Evolutionary conservation across 2,113 vertebrate species (phyloP).

Genomic region (Bubo scandiacus): DNA sequence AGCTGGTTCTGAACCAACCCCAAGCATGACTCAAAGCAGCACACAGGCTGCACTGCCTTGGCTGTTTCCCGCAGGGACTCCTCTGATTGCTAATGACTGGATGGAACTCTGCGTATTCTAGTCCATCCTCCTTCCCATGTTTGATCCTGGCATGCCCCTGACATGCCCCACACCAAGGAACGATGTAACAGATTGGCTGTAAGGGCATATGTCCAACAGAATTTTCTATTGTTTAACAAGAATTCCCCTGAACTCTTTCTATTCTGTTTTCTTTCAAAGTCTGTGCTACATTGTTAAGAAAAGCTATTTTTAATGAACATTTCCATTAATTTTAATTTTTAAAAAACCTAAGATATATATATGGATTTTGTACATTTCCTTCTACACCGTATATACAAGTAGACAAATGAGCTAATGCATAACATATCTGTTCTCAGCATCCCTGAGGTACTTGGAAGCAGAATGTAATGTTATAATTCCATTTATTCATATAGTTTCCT

Average conservation of each 20-base stretch:
- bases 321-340: neutral
- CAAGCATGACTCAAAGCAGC: neutral
- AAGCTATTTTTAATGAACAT: neutral
- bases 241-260: neutral
- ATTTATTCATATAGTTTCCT: neutral
- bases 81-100: neutral
- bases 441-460: neutral
- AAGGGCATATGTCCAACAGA: neutral
- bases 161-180: neutral
- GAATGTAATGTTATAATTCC: neutral
- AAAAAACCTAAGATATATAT: neutral
- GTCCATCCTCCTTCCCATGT: neutral
- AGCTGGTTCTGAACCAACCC: neutral
- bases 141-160: neutral
- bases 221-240: neutral
- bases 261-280: neutral
- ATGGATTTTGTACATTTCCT: neutral
- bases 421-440: neutral
- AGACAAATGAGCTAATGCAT: neutral
- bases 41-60: fast-evolving
- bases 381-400: neutral
- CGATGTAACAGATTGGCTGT: neutral
- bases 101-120: neutral
- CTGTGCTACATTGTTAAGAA: neutral
- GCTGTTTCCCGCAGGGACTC: neutral